Base-by-base conservation (phyloP, 2,888 invertebrate genomes). In the Syritta pipiens region DNA sequence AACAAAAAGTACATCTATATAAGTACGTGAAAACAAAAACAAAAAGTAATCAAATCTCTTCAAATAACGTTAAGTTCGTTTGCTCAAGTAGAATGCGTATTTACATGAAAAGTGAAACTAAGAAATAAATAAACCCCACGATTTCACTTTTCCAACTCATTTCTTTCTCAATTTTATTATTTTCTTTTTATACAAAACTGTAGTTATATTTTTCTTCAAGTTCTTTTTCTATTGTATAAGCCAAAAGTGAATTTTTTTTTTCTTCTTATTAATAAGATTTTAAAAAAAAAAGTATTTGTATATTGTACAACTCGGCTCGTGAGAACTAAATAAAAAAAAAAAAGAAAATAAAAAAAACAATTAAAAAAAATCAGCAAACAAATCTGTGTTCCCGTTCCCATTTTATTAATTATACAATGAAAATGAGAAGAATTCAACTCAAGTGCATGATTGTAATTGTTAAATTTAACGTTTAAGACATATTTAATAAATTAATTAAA, bases 401-500 rank as follows among this genome's bases (percentile, higher is more conserved):
- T 59, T 77, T 65, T 57, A 65, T 63, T 76, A 67, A 57, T 63
- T 76, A 69, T 55, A 62, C 55, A 75, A 62, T 62, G 55, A 67
- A 68, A 49, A 37, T 32, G 19, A 68, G 44, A 69, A 69, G 26
- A 65, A 60, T 48, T 53, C 53, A 77, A 77, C 63, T 63, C 63
- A 77, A 77, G 57, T 71, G 63, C 72, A 77, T 77, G 65, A 77
- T 76, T 69, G 75, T 71, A 72, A 77, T 77, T 77, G 77, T 77
- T 77, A 77, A 72, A 77, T 71, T 65, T 74, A 74, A 53, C 22
- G 48, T 53, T 60, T 72, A 77, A 77, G 72, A 67, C 72, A 72
- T 72, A 77, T 67, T 72, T 77, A 72, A 71, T 72, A 46, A 72
- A 71, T 17, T 40, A 77, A 48, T 72, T 63, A 69, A 69, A 77